Base-by-base conservation (phyloP, 2,888 invertebrate genomes). In the Aquatica leii region DNA sequence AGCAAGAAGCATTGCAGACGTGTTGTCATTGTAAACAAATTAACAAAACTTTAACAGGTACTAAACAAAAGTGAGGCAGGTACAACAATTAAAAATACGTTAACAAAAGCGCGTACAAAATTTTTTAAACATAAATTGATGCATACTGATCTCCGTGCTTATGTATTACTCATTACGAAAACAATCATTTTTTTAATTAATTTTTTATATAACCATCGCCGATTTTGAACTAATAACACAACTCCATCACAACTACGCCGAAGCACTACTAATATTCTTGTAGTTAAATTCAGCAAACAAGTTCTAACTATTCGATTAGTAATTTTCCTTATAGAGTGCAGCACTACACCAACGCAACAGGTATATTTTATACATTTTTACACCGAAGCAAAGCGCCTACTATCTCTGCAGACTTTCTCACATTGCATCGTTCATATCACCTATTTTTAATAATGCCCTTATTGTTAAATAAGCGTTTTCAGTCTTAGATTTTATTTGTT, bases 1-100 rank as follows among this genome's bases (percentile, higher is more conserved):
- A 66, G 50, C 53, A 61, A 61, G 59, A 66, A 68, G 61, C 62
- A 66, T 59, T 63, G 65, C 59, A 65, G 61, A 51, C 56, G 61
- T 52, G 58, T 67, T 62, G 65, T 62, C 65, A 62, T 67, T 37
- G 59, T 62, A 52, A 66, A 62, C 57, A 64, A 62, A 56, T 63
- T 61, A 67, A 51, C 65, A 65, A 66, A 58, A 52, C 52, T 54
- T 57, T 37, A 55, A 68, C 62, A 65, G 59, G 62, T 59, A 62
- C 62, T 55, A 56, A 62, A 63, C 56, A 67, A 62, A 63, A 67
- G 24, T 24, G 35, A 51, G 51, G 41, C 65, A 67, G 59, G 60
- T 60, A 67, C 60, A 62, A 60, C 54, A 58, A 52, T 63, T 59
- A 60, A 40, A 46, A 54, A 52, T 59, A 53, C 50, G 24, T 63